These are phyloP conservation scores for Neodon shergylaensis DNA, from an alignment of 2,113 vertebrate species.

Conservation along the genomic window DNA sequence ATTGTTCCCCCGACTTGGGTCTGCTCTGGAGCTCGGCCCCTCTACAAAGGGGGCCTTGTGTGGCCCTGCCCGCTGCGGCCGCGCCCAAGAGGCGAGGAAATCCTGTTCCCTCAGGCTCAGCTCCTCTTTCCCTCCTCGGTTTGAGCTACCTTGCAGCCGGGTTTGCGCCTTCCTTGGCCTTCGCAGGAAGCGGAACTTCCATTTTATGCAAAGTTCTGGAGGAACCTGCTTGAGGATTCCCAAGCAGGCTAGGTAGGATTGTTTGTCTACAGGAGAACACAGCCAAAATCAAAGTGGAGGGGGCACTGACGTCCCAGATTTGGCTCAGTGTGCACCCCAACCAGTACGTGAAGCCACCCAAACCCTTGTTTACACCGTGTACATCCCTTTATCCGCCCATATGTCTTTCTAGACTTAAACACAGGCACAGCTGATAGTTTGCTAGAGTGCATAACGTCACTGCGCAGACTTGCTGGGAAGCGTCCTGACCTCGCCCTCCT, in stretches of 20 bases:
- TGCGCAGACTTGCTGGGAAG: background rate
- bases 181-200: conserved; percentile 40
- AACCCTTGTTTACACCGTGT: no score
- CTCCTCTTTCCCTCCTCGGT: background rate
- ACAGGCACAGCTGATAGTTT: background rate
- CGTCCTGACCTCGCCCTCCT: background rate
- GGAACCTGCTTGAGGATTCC: background rate
- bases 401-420: background rate
- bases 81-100: conserved; percentile 54
- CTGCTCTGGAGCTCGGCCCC: conserved; percentile 45
- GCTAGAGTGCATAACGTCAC: background rate
- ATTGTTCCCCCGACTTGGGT: conserved; percentile 15
- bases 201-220: conserved; percentile 45
- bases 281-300: background rate
- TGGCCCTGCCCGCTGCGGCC: background rate
- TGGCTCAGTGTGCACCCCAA: background rate
- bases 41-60: conserved; percentile 75
- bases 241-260: background rate
- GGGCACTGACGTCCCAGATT: background rate
- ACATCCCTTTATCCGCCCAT: background rate
- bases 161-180: background rate
- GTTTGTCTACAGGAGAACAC: background rate
- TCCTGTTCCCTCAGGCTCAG: conserved; percentile 52
- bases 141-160: background rate
- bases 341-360: background rate